These are phyloP conservation scores for Pseudochromis fuscus DNA, from an alignment of 2,797 vertebrate genomes.

Conservation along the genomic window DNA sequence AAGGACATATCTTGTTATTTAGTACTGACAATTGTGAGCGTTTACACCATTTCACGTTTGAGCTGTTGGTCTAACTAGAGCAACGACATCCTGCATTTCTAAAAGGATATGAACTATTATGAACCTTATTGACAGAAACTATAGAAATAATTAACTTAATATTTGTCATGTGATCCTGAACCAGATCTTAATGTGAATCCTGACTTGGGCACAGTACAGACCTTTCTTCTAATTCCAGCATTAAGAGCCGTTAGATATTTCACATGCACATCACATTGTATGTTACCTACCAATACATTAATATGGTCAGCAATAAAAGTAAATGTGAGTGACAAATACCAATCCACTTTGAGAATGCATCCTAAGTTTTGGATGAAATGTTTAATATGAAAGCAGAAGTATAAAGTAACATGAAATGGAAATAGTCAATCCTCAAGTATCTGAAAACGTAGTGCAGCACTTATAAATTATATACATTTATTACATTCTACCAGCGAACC, in stretches of 20 bases:
- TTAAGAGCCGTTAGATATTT: too few species aligned
- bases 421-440: not conserved
- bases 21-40: not conserved
- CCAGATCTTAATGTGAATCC: too few species aligned
- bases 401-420: not conserved
- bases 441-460: not conserved
- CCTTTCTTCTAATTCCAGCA: too few species aligned
- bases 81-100: not conserved
- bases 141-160: too few species aligned
- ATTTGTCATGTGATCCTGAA: too few species aligned
- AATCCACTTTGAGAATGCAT: too few species aligned
- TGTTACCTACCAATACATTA: too few species aligned
- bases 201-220: too few species aligned
- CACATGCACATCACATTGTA: too few species aligned
- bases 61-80: not conserved
- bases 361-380: not conserved
- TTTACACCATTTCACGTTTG: slow-evolving; percentile 1
- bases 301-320: too few species aligned
- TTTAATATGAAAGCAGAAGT: not conserved
- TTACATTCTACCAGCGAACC: not conserved
- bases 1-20: slow-evolving; percentile 31
- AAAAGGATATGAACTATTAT: not conserved
- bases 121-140: too few species aligned
- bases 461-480: not conserved
- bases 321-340: not conserved